Evolutionary conservation across 2,797 vertebrate species (phyloP), one percentile per base, ranked within the genome.

Genomic region (Myotis vivesi): DNA sequence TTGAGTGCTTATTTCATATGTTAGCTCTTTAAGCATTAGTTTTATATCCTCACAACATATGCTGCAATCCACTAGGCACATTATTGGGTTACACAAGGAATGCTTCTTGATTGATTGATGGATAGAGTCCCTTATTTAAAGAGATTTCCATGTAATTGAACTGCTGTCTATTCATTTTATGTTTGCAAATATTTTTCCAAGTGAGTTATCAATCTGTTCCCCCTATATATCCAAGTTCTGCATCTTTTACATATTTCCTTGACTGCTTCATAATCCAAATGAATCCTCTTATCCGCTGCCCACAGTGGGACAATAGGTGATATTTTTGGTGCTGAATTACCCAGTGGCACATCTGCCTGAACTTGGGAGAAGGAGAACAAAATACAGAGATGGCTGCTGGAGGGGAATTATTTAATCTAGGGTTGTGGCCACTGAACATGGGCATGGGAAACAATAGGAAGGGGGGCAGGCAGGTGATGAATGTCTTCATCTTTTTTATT

Each of bases 101-200:
- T 86, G 83, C 38, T 77, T 94, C 71, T 94, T 89, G 92, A 91
- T 76, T 91, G 95, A 94, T 92, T 33, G 90, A 83, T 84, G 55
- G 66, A 64, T 91, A 49, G 53, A 95, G 17, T 94, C 49, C 23
- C 84, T 94, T 93, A 92, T 96, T 87, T 94, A 96, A 76, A 89
- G 82, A 92, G 49, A 87, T 85, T 95, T 95, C 83, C 69, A 89
- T 95, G 89, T 91, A 94, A 92, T 83, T 28, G 51, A 93, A 80
- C 62, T 49, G n/a, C 87, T 96, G 87, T 94, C 87, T 96, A 82
- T 71, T 96, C 81, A 64, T 92, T 94, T 95, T 69, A 86, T 96
- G 71, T 93, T 95, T 94, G 94, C 53, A 97, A 95, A 94, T 95
- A 94, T 84, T 95, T 97, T 94, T 94, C 79, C 66, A 87, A 91